Conservation (phyloP, 2,113 vertebrate genomes). For the Eptesicus fuscus region DNA sequence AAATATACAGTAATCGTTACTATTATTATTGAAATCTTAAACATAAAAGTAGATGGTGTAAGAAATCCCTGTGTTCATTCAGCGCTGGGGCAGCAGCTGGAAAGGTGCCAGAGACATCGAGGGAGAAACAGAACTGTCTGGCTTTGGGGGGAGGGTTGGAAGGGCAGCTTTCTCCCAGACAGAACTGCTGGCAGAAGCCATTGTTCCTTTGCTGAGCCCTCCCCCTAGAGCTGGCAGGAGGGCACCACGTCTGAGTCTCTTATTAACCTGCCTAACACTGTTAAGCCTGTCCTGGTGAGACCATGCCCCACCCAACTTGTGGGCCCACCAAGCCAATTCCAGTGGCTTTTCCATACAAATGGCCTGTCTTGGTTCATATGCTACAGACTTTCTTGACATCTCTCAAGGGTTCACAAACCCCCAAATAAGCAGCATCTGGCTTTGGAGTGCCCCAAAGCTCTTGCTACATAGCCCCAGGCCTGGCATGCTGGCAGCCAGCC, state of each 20-base stretch:
- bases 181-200: not conserved
- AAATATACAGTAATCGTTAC: not conserved
- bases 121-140: not conserved
- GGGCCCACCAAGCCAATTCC: not conserved
- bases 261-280: not conserved
- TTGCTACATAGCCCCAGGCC: not conserved
- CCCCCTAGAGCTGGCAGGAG: not conserved
- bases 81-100: not conserved
- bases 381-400: not conserved
- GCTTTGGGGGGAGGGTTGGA: not conserved
- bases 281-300: not conserved
- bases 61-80: not conserved
- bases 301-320: not conserved
- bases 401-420: not conserved
- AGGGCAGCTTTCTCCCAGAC: not conserved
- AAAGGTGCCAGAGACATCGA: not conserved
- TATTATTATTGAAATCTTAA: not conserved
- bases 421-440: not conserved
- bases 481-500: not conserved
- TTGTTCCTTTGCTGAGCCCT: not conserved
- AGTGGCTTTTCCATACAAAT: not conserved
- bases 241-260: not conserved
- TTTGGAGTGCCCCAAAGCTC: not conserved
- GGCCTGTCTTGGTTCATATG: not conserved
- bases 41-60: not conserved